Evolutionary conservation across 2,888 invertebrate species (phyloP), one percentile per base, ranked within the genome.

Genomic region (Eugnorisma glareosa): DNA sequence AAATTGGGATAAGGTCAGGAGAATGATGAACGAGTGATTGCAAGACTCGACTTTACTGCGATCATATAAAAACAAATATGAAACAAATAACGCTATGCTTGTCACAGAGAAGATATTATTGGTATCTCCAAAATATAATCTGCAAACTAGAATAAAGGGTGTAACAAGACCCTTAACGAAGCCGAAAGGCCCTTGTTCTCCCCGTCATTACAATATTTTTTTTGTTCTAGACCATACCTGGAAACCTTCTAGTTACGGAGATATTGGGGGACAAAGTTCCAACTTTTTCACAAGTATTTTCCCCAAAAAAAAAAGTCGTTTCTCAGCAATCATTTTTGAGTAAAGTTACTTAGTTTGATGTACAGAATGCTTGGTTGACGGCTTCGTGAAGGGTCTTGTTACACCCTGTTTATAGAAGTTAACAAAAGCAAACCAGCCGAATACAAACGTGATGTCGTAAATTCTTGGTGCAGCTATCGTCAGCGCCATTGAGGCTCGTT

Each of bases 391-490:
- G n/a, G n/a, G n/a, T n/a, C n/a, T n/a, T n/a, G n/a, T n/a, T n/a
- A n/a, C n/a, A n/a, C n/a, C n/a, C n/a, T n/a, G n/a, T n/a, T n/a
- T 15, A 63, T 3, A 59, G 31, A 59, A 59, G 18, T 18, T 18
- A 59, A 18, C 59, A 31, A 7, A 57, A 8, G 18, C 59, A 18
- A 59, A 59, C 59, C 18, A 59, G 8, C 18, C 28, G 59, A 59
- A 59, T 8, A 31, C 28, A 8, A 59, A 31, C 31, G 31, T 8
- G 18, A 59, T 18, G n/a, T 75, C 75, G n/a, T 63, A 63, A 48
- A 51, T 73, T 73, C 57, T 51, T 61, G 48, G 28, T 51, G 2
- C 24, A 48, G 31, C 31, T 24, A 74, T 54, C 75, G 74, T 63
- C 63, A 73, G 75, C 40, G 18, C 24, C 43, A 71, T 35, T 67